Evolutionary conservation across 1,140 invertebrate species (phyloP).

Genomic region (Drosophila teissieri): DNA sequence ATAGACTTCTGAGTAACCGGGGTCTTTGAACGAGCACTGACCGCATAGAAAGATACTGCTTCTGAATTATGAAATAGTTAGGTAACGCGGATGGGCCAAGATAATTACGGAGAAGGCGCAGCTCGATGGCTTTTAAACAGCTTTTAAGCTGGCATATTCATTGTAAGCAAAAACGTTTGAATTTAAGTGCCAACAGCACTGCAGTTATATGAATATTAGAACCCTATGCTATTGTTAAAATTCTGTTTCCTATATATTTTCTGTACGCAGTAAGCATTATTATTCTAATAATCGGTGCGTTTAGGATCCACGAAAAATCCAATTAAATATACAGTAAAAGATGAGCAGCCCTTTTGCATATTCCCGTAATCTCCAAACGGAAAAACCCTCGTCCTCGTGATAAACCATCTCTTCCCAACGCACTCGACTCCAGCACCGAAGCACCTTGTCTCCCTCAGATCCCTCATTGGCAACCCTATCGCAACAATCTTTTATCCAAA

Average conservation of each 20-base stretch:
- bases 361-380: not conserved
- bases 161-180: too few species aligned
- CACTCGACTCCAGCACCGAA: constrained; percentile 26
- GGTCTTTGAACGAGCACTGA: constrained; percentile 24
- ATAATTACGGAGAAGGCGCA: not conserved
- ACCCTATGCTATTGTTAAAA: not conserved
- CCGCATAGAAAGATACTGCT: not conserved
- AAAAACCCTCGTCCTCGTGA: not conserved
- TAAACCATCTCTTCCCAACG: constrained; percentile 10
- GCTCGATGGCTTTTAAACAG: not conserved
- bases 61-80: constrained; percentile 10
- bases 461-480: constrained; percentile 41
- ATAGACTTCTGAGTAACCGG: constrained; percentile 37
- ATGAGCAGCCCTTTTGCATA: constrained; percentile 2
- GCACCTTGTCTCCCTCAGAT: constrained; percentile 4
- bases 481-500: constrained; percentile 67
- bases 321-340: constrained; percentile 27
- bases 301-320: not conserved
- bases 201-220: too few species aligned
- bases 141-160: not conserved
- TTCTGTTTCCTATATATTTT: not conserved
- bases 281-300: too few species aligned
- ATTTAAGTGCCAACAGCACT: too few species aligned
- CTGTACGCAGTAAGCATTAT: too few species aligned
- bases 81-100: not conserved